Percentiles rank a stretch among this genome's conserved stretches.
Conservation (phyloP, 2,888 invertebrate species). For the Chymomyza caudatula region DNA sequence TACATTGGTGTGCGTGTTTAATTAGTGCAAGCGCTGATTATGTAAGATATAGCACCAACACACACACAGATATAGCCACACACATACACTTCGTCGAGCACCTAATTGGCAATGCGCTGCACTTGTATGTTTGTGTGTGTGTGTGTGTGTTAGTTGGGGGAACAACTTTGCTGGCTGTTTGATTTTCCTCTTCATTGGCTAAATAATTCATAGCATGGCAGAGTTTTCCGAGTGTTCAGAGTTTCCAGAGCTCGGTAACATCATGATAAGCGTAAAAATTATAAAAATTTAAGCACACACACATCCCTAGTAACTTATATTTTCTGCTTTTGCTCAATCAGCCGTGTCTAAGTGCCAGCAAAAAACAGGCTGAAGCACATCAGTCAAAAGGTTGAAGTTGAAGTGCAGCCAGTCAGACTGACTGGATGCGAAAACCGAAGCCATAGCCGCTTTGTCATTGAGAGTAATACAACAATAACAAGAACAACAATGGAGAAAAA, state of each 20-base stretch:
- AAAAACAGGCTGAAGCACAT: constrained; percentile 19
- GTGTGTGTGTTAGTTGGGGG: background rate
- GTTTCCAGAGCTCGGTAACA: background rate
- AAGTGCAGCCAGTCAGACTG: constrained; percentile 52
- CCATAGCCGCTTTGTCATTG: constrained; percentile 32
- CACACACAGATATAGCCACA: constrained; percentile 1
- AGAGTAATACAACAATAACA: constrained; percentile 11
- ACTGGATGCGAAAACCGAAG: background rate
- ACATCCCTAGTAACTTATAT: background rate
- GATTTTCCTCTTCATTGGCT: constrained; percentile 66
- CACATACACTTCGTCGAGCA: constrained; percentile 40
- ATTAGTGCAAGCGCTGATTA: constrained; percentile 61
- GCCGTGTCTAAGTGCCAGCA: constrained; percentile 59
- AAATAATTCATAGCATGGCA: constrained; percentile 37
- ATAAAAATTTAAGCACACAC: constrained; percentile 28
- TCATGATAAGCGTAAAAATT: constrained; percentile 33
- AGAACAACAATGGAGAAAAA: constrained; percentile 16
- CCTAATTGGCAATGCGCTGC: constrained; percentile 50
- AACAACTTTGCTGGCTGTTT: constrained; percentile 47
- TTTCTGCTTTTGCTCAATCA: constrained; percentile 55
- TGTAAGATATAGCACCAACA: constrained; percentile 36
- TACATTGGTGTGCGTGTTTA: constrained; percentile 45
- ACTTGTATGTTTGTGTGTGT: background rate
- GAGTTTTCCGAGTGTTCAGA: background rate
- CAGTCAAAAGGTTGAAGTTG: constrained; percentile 51